A percentile compares a stretch with the other conserved stretches of the same genome.
Conservation (phyloP, 2,888 invertebrate species). For the Pherbina coryleti region DNA sequence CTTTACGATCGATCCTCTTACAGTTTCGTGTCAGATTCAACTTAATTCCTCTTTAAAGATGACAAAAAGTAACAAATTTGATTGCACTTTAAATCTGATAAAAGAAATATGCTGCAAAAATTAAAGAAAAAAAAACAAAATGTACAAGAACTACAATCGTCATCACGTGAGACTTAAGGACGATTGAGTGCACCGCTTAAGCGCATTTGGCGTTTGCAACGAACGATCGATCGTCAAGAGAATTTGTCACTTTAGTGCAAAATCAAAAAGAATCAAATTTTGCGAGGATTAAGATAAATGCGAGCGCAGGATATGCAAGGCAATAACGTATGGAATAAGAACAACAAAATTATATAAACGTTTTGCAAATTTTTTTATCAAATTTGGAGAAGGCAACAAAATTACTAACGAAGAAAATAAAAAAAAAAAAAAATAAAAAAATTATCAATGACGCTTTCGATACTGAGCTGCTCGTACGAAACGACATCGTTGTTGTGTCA, state of each 20-base stretch:
- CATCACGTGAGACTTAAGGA: constrained; percentile 62
- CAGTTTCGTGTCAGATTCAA: constrained; percentile 61
- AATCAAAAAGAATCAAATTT: constrained; percentile 15
- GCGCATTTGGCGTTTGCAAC: constrained; percentile 35
- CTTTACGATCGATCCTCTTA: neutral
- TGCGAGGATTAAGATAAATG: constrained; percentile 17
- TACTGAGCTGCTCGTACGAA: neutral
- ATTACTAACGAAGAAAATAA: constrained; percentile 40
- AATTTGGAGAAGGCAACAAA: constrained; percentile 48
- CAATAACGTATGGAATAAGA: neutral
- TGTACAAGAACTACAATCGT: constrained; percentile 54
- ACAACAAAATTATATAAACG: constrained; percentile 11
- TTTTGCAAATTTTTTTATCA: constrained; percentile 12
- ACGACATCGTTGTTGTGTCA: constrained; percentile 53
- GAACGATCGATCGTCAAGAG: neutral
- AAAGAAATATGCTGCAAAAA: constrained; percentile 32
- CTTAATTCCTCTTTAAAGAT: constrained; percentile 59
- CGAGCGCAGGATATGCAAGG: neutral
- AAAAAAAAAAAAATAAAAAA: constrained; percentile 39
- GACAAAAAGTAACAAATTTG: constrained; percentile 65
- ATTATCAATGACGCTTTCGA: neutral
- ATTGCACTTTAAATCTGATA: constrained; percentile 54
- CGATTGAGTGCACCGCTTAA: constrained; percentile 55
- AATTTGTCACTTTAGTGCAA: constrained; percentile 27
- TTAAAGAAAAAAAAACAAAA: constrained; percentile 23